Evolutionary conservation across 1,140 invertebrate species (phyloP).

Genomic region (Spodoptera litura): DNA sequence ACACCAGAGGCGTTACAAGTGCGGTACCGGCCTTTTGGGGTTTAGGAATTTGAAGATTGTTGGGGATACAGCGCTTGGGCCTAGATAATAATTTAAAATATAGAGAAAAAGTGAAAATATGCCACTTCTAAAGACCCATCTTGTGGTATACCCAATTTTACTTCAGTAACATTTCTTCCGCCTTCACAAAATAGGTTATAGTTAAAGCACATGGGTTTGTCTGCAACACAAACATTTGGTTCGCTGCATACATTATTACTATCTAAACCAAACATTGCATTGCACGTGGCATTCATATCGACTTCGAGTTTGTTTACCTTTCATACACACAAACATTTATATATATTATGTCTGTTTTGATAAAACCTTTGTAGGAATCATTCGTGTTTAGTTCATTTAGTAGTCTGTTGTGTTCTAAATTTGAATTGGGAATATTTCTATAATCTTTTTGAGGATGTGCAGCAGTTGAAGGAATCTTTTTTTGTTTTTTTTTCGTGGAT

Average conservation of each 20-base stretch:
- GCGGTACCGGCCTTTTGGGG: too few relatives aligned
- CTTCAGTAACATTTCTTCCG: not conserved
- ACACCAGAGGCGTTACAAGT: too few relatives aligned
- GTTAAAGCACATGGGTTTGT: not conserved
- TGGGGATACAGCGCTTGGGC: too few relatives aligned
- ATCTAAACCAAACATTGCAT: not conserved
- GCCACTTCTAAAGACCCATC: too few relatives aligned
- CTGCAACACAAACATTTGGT: not conserved
- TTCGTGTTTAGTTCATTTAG: too few relatives aligned
- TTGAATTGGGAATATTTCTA: not conserved
- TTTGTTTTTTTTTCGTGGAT: too few relatives aligned
- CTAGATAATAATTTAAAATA: too few relatives aligned
- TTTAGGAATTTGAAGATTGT: too few relatives aligned
- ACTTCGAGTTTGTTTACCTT: slow-evolving; percentile 26
- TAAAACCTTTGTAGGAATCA: slow-evolving; percentile 2
- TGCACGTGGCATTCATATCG: slow-evolving; percentile 31
- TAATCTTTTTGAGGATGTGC: too few relatives aligned
- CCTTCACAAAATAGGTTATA: slow-evolving; percentile 20
- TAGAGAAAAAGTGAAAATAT: too few relatives aligned
- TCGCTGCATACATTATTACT: not conserved
- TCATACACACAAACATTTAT: not conserved
- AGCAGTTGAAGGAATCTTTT: too few relatives aligned
- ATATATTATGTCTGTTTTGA: slow-evolving; percentile 1
- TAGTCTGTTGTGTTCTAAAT: not conserved
- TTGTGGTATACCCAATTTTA: too few relatives aligned